These are phyloP conservation scores for Morphnarchus princeps DNA, from an alignment of 2,113 vertebrate genomes.

Conservation along the genomic window DNA sequence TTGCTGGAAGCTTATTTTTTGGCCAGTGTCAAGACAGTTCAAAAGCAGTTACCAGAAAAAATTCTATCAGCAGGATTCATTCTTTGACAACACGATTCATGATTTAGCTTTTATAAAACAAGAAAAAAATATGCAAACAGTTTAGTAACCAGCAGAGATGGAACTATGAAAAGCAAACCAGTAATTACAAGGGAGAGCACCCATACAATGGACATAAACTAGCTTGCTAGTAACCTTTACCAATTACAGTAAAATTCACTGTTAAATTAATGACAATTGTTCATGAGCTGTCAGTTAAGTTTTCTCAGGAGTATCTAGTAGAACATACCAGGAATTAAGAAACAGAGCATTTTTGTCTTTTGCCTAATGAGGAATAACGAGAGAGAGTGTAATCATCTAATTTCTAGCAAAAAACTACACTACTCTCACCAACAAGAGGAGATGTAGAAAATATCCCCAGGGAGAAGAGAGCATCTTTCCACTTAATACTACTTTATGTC, in stretches of 20 bases:
- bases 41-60: not conserved
- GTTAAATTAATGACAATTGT: conserved; percentile 11
- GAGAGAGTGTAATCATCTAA: conserved; percentile 9
- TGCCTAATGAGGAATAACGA: conserved; percentile 26
- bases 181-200: not conserved
- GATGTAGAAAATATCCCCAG: conserved; percentile 6
- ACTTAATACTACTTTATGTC: not conserved
- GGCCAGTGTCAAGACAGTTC: not conserved
- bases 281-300: not conserved
- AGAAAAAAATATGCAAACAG: not conserved
- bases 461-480: not conserved
- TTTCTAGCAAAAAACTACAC: conserved; percentile 15
- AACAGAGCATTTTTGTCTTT: conserved; percentile 8
- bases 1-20: not conserved
- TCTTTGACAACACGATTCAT: not conserved
- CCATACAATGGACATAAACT: not conserved
- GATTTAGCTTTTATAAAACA: not conserved
- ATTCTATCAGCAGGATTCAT: not conserved
- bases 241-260: not conserved
- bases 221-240: not conserved
- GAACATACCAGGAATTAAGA: conserved; percentile 18
- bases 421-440: not conserved
- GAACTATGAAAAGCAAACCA: not conserved
- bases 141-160: not conserved
- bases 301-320: not conserved